phyloP scores from a whole-genome alignment of 1,140 invertebrate species.

The Hycleus cichorii region DNA sequence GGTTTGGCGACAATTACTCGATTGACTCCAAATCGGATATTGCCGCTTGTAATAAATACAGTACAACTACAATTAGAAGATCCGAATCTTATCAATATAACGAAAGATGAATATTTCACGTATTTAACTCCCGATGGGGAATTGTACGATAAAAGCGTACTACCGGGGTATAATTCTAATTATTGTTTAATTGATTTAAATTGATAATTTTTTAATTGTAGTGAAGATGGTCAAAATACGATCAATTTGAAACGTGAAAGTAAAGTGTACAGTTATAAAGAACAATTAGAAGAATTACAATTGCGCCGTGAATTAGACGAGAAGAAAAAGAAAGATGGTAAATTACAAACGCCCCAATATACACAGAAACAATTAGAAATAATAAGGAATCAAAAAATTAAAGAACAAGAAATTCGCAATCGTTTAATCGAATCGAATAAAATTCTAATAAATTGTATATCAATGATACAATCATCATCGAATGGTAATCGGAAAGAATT shows the following conservation, averaged over 20 bases:
- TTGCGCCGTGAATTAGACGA: slow-evolving; percentile 87
- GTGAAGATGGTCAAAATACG: slow-evolving; percentile 41
- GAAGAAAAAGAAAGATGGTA: slow-evolving; percentile 75
- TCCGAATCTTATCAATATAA: slow-evolving; percentile 62
- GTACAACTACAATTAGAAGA: slow-evolving; percentile 56
- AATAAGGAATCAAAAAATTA: slow-evolving; percentile 77
- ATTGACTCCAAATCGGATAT: slow-evolving; percentile 56
- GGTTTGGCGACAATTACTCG: slow-evolving; percentile 56
- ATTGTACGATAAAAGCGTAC: slow-evolving; percentile 82
- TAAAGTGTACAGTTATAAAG: slow-evolving; percentile 95
- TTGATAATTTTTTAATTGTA: not conserved
- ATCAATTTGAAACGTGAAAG: slow-evolving; percentile 94
- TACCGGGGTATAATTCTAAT: slow-evolving; percentile 57
- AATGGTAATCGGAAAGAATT: slow-evolving; percentile 54
- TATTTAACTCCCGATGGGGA: slow-evolving; percentile 83
- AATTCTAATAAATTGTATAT: slow-evolving; percentile 53
- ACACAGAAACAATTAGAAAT: slow-evolving; percentile 91
- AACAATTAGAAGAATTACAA: slow-evolving; percentile 91
- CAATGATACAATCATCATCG: slow-evolving; percentile 55
- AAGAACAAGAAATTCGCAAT: slow-evolving; percentile 71
- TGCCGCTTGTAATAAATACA: slow-evolving; percentile 46
- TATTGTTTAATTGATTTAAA: not conserved
- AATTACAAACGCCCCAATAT: slow-evolving; percentile 61
- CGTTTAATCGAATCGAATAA: slow-evolving; percentile 50
- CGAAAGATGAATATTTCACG: slow-evolving; percentile 81